Conservation (phyloP, 2,888 invertebrate genomes). For the Noctua janthe region DNA sequence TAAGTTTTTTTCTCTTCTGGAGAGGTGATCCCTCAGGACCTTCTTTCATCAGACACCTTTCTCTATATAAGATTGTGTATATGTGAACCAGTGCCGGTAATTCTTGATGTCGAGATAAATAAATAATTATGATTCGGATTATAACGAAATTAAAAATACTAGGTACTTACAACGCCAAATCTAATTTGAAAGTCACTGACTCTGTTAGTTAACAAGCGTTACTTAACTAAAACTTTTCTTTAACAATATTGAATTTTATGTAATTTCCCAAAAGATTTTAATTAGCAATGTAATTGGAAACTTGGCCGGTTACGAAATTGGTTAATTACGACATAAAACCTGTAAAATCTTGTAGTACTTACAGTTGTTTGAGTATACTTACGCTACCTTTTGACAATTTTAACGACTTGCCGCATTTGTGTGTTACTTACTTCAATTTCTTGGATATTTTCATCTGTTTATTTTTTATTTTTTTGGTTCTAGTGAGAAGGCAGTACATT, state of each 20-base stretch:
- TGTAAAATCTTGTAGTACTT: neutral
- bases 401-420: neutral
- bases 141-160: neutral
- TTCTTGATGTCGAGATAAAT: no score
- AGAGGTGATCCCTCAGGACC: no score
- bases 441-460: neutral
- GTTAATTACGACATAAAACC: constrained; percentile 39
- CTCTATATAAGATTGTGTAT: no score
- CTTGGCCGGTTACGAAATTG: constrained; percentile 22
- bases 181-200: constrained; percentile 4
- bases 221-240: constrained; percentile 30
- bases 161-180: neutral
- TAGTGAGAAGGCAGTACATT: neutral
- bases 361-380: constrained; percentile 1
- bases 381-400: constrained; percentile 4
- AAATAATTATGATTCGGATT: no score
- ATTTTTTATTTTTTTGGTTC: neutral
- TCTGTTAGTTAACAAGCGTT: constrained; percentile 20
- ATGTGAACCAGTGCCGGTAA: no score
- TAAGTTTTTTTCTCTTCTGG: no score
- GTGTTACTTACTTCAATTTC: neutral
- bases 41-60: no score
- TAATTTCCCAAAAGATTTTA: constrained; percentile 48
- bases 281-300: constrained; percentile 52
- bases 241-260: constrained; percentile 36